Percentiles rank a stretch among this genome's conserved stretches.
Evolutionary conservation across 2,797 vertebrate genomes (phyloP).

Genomic region (Falco biarmicus): DNA sequence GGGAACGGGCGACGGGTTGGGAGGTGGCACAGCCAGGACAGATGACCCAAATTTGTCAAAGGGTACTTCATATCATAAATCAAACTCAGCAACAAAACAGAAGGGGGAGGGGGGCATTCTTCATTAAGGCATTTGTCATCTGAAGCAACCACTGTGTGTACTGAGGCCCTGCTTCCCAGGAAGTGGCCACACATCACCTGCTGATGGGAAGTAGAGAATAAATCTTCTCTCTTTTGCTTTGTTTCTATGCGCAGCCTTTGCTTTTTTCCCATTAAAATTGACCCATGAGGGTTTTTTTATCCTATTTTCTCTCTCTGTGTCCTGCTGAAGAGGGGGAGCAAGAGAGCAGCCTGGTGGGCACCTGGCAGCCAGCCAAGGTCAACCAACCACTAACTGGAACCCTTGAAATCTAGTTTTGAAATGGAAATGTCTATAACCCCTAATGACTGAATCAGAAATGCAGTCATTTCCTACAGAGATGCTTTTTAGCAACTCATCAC

Average conservation of each 20-base stretch:
- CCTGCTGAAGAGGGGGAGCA: not conserved
- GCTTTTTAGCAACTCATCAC: not conserved
- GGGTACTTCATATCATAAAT: not conserved
- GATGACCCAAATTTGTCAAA: not conserved
- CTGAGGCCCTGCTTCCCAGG: not conserved
- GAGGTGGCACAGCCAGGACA: not conserved
- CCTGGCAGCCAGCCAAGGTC: not conserved
- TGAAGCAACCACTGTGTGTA: not conserved
- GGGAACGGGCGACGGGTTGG: accelerated
- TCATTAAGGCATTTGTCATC: not conserved
- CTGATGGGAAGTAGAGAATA: not conserved
- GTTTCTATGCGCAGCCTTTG: not conserved
- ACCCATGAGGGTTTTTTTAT: accelerated
- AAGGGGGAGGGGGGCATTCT: not conserved
- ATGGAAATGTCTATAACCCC: not conserved
- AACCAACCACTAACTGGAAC: not conserved
- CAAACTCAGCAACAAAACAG: not conserved
- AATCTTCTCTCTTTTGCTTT: not conserved
- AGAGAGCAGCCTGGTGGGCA: not conserved
- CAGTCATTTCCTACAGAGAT: not conserved
- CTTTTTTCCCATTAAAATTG: not conserved
- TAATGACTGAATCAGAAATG: constrained; percentile 1
- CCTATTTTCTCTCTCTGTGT: not conserved
- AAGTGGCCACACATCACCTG: not conserved
- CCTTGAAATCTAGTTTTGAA: not conserved